Evolutionary conservation across 37 sponge, comb jelly and placozoan genomes (phyloP), one percentile per base, ranked within the genome.

Genomic region (Ephydatia muelleri): DNA sequence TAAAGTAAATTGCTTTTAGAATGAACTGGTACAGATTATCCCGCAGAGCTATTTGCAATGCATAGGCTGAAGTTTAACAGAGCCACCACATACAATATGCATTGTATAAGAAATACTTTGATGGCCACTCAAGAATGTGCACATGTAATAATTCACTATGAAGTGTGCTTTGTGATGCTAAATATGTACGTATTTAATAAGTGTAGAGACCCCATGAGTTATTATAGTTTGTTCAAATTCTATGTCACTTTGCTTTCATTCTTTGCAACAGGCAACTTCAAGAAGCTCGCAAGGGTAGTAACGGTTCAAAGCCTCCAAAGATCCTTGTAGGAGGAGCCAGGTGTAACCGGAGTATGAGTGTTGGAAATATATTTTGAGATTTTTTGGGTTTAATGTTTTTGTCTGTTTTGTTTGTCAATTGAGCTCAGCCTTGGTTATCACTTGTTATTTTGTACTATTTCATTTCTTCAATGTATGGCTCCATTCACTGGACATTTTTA

Each of bases 341-440:
- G 40, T 47, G 30, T 31, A 77, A 77, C 40, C 78, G 78, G 40
- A 77, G 48, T 38, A 38, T 77, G 78, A 77, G 78, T 48, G 40
- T 77, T 34, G 72, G 72, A 31, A 33, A 71, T 71, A 34, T 71
- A 13, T 34, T 34, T 33, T 71, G 33, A 33, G 14, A 21, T 31
- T 71, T 31, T 34, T 71, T 33, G 11, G 11, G 72, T 71, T 31
- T 21, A 65, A 23, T 65, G 16, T 21, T 71, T n/a, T 57, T 57
- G 12, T 57, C 16, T 57, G 12, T 5, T 57, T 57, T 57, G 57
- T 57, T 16, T 57, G 57, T 57, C 57, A 57, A 57, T 57, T 57
- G 57, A 21, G 57, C 57, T 57, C 57, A 57, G 57, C 57, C 57
- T 57, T 57, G 57, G 6, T 57, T 57, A 57, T 57, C 57, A 57